Evolutionary conservation across 2,888 invertebrate genomes (phyloP), one percentile per base, ranked within the genome.

Genomic region (Drosophila pseudotalamancana): DNA sequence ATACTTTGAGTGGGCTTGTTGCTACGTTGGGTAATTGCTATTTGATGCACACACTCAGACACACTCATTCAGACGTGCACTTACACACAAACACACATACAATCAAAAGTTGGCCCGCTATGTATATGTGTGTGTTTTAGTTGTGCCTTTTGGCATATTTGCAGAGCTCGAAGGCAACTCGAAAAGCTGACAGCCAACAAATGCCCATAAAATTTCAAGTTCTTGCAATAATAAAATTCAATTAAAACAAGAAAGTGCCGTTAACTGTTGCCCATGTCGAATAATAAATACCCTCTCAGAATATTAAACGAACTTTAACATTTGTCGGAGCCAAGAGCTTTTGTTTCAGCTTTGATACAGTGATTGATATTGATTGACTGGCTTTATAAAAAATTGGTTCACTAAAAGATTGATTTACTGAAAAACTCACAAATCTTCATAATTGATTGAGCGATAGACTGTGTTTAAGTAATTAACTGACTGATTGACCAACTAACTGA

Each of bases 221-320:
- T 60, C 46, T 60, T 49, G 37, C 55, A 48, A 59, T 55, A 55
- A 34, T 46, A 43, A 12, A 68, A 70, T 74, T 70, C 75, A 68
- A 70, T 74, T 70, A 60, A 61, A 55, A 29, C 48, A 27, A 12
- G 18, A 14, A 12, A 16, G 4, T 12, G 23, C 9, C 9, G 8
- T 46, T 31, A 5, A 1, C 6, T 14, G 4, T 3, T 9, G 1
- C n/a, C 16, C 9, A 5, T 14, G 25, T 18, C 18, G 34, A 18
- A 35, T 16, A 18, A 18, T 18, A 18, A n/a, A 39, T 57, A 35
- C 43, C 37, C 51, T 56, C 11, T 1, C 5, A 4, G 4, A n/a
- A 8, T 31, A n/a, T 21, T 37, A 0, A 12, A 29, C 19, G n/a
- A 4, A 9, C 14, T 3, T 39, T 1, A 14, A 9, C 14, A 1